A percentile compares a stretch with the other conserved stretches of the same genome.
Evolutionary conservation across 92 coral and sea anemone genomes (phyloP).

Genomic region (Epizoanthus stellaris): DNA sequence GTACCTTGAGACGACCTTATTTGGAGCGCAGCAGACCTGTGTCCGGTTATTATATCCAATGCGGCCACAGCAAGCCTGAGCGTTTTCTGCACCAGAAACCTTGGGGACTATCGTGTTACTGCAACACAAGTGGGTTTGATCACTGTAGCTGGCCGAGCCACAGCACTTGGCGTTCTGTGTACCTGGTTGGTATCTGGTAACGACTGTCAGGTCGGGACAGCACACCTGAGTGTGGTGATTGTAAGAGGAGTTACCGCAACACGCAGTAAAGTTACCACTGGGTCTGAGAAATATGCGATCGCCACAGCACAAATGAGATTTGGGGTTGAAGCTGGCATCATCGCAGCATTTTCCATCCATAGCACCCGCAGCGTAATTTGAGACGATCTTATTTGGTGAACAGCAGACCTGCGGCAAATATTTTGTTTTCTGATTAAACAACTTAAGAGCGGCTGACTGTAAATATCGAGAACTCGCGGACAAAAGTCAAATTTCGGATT

Average conservation of each 20-base stretch:
- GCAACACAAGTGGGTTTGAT: slow-evolving; percentile 34
- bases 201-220: slow-evolving; percentile 36
- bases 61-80: slow-evolving; percentile 50
- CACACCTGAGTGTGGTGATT: slow-evolving; percentile 40
- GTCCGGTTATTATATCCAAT: slow-evolving; percentile 36
- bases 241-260: slow-evolving; percentile 50
- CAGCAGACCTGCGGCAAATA: slow-evolving; percentile 30
- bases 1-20: slow-evolving; percentile 15
- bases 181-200: slow-evolving; percentile 27
- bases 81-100: background rate
- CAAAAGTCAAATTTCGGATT: no score
- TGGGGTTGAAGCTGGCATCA: slow-evolving; percentile 22
- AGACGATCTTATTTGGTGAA: background rate
- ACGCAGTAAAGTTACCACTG: slow-evolving; percentile 34
- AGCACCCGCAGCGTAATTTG: background rate
- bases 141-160: slow-evolving; percentile 39
- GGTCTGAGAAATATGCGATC: background rate
- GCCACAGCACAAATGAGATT: slow-evolving; percentile 46
- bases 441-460: no score
- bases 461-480: no score
- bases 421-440: background rate
- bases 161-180: slow-evolving; percentile 42
- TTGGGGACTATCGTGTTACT: background rate
- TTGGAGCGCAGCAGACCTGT: slow-evolving; percentile 46
- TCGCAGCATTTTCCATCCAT: slow-evolving; percentile 41